These are phyloP conservation scores for Oppia nitens DNA, from an alignment of 1,140 invertebrate genomes.

Conservation along the genomic window DNA sequence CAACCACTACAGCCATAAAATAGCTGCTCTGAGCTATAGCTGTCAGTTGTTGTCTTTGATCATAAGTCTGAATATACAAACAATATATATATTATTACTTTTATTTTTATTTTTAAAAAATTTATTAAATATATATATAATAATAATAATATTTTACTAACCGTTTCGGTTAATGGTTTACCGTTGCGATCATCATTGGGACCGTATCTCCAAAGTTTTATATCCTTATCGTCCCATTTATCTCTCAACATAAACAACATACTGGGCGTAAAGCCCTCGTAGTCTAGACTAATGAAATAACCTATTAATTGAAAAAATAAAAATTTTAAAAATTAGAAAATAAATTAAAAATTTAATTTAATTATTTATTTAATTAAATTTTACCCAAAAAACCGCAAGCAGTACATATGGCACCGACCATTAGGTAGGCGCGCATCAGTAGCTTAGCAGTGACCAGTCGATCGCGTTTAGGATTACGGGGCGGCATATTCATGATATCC, in stretches of 20 bases:
- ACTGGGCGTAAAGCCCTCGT: conserved; percentile 99
- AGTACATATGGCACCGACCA: conserved; percentile 33
- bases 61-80: conserved; percentile 27
- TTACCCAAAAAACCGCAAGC: conserved; percentile 40
- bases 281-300: conserved; percentile 66
- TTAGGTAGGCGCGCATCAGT: background rate
- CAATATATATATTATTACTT: conserved; percentile 59
- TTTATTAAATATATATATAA: background rate
- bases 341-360: too few relatives aligned
- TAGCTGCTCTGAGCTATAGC: background rate
- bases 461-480: conserved; percentile 52
- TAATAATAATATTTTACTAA: conserved; percentile 66
- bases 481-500: conserved; percentile 65
- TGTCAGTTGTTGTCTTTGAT: background rate
- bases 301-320: too few relatives aligned
- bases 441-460: background rate
- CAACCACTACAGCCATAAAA: conserved; percentile 4
- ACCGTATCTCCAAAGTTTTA: conserved; percentile 44
- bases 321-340: too few relatives aligned
- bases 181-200: conserved; percentile 56
- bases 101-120: conserved; percentile 91
- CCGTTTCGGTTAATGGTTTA: conserved; percentile 85
- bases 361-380: too few relatives aligned
- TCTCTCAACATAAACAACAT: conserved; percentile 95
- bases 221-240: conserved; percentile 49